phyloP scores from a whole-genome alignment of 2,888 invertebrate species.

The Stenodema calcarata region DNA sequence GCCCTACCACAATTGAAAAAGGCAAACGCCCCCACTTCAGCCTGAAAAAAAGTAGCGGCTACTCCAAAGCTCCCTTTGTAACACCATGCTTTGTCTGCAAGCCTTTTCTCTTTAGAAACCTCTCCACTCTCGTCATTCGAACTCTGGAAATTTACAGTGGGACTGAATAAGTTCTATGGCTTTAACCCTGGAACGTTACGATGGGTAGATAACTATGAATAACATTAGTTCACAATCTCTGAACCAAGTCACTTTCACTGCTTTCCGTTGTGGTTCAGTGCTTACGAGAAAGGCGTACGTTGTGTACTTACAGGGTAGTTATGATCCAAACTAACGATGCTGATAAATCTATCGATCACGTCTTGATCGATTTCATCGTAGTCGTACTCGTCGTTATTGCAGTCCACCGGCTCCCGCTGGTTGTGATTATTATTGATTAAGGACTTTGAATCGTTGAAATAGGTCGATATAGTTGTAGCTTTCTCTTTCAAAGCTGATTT shows the following conservation, averaged over 20 bases:
- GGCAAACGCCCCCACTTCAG: neutral
- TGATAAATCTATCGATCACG: conserved; percentile 67
- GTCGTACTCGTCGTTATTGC: neutral
- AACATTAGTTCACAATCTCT: too few relatives aligned
- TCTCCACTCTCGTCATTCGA: neutral
- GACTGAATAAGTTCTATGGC: too few relatives aligned
- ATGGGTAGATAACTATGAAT: too few relatives aligned
- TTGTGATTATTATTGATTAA: neutral
- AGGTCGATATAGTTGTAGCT: conserved; percentile 53
- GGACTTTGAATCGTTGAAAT: conserved; percentile 48
- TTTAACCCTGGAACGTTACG: too few relatives aligned
- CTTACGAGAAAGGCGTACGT: neutral
- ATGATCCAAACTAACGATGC: conserved; percentile 64
- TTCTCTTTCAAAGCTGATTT: conserved; percentile 52
- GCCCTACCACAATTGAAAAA: neutral
- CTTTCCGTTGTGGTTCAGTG: neutral
- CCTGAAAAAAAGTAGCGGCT: neutral
- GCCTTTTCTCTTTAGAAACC: neutral
- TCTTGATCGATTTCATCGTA: conserved; percentile 63
- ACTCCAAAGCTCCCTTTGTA: neutral
- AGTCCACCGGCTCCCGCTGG: neutral
- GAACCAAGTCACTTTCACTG: too few relatives aligned
- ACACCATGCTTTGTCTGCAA: neutral
- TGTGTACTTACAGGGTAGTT: conserved; percentile 33
- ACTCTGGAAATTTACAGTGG: too few relatives aligned